Evolutionary conservation across 2,888 invertebrate genomes (phyloP), one percentile per base, ranked within the genome.

Genomic region (Ichneumoninae sp.): DNA sequence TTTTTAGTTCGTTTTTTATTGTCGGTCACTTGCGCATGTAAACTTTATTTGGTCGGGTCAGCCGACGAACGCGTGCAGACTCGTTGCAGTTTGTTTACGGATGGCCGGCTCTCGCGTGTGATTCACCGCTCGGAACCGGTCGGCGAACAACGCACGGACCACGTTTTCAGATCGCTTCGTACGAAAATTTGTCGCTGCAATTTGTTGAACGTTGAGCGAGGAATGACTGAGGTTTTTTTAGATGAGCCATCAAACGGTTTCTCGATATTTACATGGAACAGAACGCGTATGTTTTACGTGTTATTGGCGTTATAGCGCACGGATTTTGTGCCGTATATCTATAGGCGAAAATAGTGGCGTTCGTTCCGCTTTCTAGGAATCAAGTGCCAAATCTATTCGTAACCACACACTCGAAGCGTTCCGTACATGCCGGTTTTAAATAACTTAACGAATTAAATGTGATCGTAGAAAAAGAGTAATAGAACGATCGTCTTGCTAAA

Each of bases 301-400:
- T 40, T 40, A 40, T 40, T 40, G 16, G 44, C 57, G 57, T 10
- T 57, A 26, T 22, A 22, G 3, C 6, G 10, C 26, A 26, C 13
- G 26, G 0, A 26, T 57, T 57, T 10, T 26, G 26, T 4, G 3
- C 10, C 10, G 22, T 26, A 57, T 22, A 57, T 57, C 13, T 26
- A 26, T 26, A 10, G 57, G 26, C 22, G 8, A 57, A 57, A 57
- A 57, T 57, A 22, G 13, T 26, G 13, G 8, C 69, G 68, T 26
- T 62, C 69, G 75, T 81, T 81, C 80, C 75, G 80, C 80, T 81
- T 81, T 81, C 75, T 81, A 65, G 50, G 33, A 62, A 30, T 74
- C 69, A 80, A 74, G 74, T 68, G 47, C 47, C 72, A 40, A 81
- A 80, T 80, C 26, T 69, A 71, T 71, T 8, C 33, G 70, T 50